These are phyloP conservation scores for Baccha elongata DNA, from an alignment of 2,888 invertebrate species.

Conservation along the genomic window DNA sequence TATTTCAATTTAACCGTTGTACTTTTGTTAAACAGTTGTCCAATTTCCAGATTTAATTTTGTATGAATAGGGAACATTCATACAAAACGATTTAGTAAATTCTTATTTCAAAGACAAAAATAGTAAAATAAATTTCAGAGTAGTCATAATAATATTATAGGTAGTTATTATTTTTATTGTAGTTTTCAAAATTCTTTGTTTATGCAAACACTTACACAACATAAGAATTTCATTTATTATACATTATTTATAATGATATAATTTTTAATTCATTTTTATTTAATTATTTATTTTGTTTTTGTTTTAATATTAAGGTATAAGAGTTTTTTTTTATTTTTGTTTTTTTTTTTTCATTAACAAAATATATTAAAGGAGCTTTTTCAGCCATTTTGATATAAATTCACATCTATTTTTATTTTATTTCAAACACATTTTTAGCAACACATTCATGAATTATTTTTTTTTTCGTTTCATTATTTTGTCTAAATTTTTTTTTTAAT, in stretches of 20 bases:
- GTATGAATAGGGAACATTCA: too few relatives aligned
- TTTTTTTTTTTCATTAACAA: constrained; percentile 24
- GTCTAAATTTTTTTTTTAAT: not conserved
- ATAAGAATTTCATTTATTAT: constrained; percentile 38
- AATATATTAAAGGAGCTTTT: constrained; percentile 23
- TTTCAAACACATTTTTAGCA: constrained; percentile 11
- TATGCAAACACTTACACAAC: constrained; percentile 59
- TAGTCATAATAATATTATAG: not conserved
- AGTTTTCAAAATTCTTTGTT: constrained; percentile 39
- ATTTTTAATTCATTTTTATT: constrained; percentile 51
- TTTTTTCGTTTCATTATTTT: not conserved
- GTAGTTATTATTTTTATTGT: constrained; percentile 50
- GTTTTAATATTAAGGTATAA: constrained; percentile 44
- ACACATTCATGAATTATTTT: not conserved
- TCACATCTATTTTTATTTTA: constrained; percentile 9
- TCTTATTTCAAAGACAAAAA: too few relatives aligned
- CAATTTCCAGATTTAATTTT: too few relatives aligned
- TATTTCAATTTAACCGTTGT: too few relatives aligned
- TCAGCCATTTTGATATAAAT: constrained; percentile 32
- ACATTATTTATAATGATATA: constrained; percentile 31
- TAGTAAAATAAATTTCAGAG: not conserved
- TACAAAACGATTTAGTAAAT: too few relatives aligned
- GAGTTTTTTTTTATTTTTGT: constrained; percentile 9
- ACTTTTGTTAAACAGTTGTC: too few relatives aligned
- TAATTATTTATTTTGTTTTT: not conserved